Evolutionary conservation across 2,113 vertebrate genomes (phyloP), one percentile per base, ranked within the genome.

Genomic region (Heterocephalus glaber): DNA sequence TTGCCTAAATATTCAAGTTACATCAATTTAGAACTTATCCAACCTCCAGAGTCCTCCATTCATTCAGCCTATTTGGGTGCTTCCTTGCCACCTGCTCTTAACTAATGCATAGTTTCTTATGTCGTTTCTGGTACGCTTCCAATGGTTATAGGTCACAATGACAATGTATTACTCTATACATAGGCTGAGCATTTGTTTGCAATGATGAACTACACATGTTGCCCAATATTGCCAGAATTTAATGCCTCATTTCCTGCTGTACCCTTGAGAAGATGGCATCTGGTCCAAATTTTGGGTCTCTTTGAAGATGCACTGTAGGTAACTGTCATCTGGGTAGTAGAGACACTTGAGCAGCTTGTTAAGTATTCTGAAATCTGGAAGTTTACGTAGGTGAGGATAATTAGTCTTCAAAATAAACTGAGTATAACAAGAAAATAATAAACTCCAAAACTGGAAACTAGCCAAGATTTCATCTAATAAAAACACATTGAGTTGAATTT

Each of bases 341-440:
- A 89, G 68, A 95, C 47, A 41, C 63, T 63, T 80, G 41, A 49
- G 35, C 9, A 20, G 26, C 35, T 58, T 54, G 41, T 66, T 61
- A 76, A 54, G 49, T 61, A 38, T 86, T 68, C 54, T 41, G 16
- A 80, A 94, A 81, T 24, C 56, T 44, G 49, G n/a, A 96, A 79
- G 49, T 80, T 96, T 54, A 79, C 68, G 13, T 92, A 95, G 66
- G 70, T 87, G 92, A 95, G 49, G 52, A 44, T 60, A 87, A 90
- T 95, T 84, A 79, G 28, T 58, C 41, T 76, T 72, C 63, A 87
- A 97, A 97, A 92, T 87, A 95, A 95, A 95, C 77, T 66, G 20
- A 85, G 66, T 49, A 56, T 65, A 41, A 56, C 65, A 87, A 90
- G 56, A 76, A 77, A 77, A 77, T 77, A 77, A 77, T 30, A 41